These are phyloP conservation scores for Tethya wilhelma DNA, from an alignment of 37 sponge, comb jelly and placozoan species.

Conservation along the genomic window DNA sequence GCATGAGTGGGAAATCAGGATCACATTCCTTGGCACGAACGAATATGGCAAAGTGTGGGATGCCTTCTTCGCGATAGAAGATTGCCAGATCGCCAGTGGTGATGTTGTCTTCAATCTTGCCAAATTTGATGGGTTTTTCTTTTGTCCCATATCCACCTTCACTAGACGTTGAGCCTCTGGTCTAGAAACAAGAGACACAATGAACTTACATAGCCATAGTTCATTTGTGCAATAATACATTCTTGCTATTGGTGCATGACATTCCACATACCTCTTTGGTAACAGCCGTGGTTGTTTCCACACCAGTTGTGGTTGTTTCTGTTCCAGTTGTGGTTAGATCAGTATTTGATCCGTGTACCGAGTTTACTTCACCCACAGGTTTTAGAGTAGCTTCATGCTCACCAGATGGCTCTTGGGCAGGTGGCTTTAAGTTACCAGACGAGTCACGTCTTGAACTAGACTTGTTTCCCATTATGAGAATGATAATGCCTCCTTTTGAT, in stretches of 20 bases:
- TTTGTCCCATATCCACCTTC: too few relatives aligned
- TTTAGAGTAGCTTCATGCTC: background rate
- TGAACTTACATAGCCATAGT: too few relatives aligned
- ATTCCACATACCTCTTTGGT: too few relatives aligned
- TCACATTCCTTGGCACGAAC: constrained; percentile 39
- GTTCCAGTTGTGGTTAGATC: too few relatives aligned
- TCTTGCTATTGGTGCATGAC: too few relatives aligned
- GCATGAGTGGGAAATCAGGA: constrained; percentile 51
- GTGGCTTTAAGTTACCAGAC: background rate
- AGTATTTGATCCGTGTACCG: too few relatives aligned
- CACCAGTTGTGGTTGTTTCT: too few relatives aligned
- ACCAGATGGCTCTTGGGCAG: background rate
- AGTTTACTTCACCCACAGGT: background rate
- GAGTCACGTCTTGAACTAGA: background rate
- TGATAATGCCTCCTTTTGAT: background rate
- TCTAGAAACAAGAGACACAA: background rate
- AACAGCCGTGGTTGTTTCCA: too few relatives aligned
- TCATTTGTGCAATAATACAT: too few relatives aligned
- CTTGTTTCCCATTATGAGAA: background rate
- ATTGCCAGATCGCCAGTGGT: constrained; percentile 65
- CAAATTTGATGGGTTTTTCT: constrained; percentile 25
- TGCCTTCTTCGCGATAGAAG: constrained; percentile 36
- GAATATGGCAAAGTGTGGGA: constrained; percentile 66
- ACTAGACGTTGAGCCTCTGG: too few relatives aligned
- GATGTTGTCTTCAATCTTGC: constrained; percentile 24